Evolutionary conservation across 2,888 invertebrate species (phyloP).

Genomic region (Drosophila koepferae): DNA sequence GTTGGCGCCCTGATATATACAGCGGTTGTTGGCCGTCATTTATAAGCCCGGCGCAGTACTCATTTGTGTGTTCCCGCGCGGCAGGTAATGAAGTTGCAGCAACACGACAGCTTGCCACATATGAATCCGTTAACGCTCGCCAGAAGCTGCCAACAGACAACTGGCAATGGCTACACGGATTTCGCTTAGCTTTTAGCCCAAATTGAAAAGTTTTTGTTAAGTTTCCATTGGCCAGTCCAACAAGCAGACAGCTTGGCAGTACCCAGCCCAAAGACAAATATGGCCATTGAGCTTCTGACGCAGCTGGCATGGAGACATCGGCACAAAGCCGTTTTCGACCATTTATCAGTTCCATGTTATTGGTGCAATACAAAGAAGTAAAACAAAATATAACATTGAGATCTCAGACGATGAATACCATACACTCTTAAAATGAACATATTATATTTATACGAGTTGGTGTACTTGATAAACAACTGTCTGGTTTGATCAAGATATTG

Average conservation of each 20-base stretch:
- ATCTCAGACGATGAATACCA: background rate
- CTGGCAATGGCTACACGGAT: slow-evolving; percentile 19
- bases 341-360: slow-evolving; percentile 79
- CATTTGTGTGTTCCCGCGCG: slow-evolving; percentile 65
- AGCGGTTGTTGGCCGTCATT: slow-evolving; percentile 49
- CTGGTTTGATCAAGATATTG: too few relatives aligned
- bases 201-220: slow-evolving; percentile 66
- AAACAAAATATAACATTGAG: background rate
- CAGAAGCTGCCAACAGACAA: slow-evolving; percentile 2
- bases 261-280: slow-evolving; percentile 60
- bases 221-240: slow-evolving; percentile 40
- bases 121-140: slow-evolving; percentile 37
- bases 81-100: slow-evolving; percentile 57
- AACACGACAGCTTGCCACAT: slow-evolving; percentile 49
- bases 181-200: slow-evolving; percentile 58
- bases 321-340: slow-evolving; percentile 75
- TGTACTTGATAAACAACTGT: too few relatives aligned
- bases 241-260: slow-evolving; percentile 1
- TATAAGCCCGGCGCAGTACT: slow-evolving; percentile 49
- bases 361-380: slow-evolving; percentile 55
- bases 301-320: slow-evolving; percentile 64
- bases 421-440: background rate
- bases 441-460: too few relatives aligned
- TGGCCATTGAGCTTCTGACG: slow-evolving; percentile 48
- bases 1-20: slow-evolving; percentile 32